Evolutionary conservation across 2,113 vertebrate genomes (phyloP).

Genomic region (Prinia subflava): DNA sequence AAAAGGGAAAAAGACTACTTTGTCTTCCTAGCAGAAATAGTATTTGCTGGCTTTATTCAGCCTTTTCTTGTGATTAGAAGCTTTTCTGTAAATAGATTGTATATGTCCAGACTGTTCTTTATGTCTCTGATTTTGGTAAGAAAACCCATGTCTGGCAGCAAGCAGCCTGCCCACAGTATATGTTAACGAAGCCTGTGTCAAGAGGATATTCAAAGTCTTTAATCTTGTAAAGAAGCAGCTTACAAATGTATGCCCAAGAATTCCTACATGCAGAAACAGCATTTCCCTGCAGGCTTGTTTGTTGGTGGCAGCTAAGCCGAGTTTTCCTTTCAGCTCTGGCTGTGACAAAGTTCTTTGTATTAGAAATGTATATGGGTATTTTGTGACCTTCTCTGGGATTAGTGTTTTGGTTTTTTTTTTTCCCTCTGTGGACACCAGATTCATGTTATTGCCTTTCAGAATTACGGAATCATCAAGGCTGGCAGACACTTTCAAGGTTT

Average conservation of each 20-base stretch:
- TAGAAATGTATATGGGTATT: background rate
- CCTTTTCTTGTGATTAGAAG: background rate
- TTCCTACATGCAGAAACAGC: background rate
- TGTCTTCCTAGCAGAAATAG: background rate
- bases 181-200: background rate
- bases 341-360: background rate
- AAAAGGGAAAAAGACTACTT: background rate
- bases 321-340: background rate
- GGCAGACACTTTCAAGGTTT: background rate
- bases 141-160: background rate
- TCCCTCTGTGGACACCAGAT: background rate
- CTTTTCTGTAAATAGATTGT: background rate
- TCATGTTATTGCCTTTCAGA: background rate
- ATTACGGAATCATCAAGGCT: background rate
- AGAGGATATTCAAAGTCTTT: background rate
- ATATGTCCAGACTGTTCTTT: background rate
- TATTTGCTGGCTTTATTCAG: background rate
- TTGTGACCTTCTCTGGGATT: background rate
- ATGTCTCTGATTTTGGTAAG: background rate
- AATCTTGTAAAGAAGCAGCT: constrained; percentile 7
- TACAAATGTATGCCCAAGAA: background rate
- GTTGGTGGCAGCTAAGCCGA: background rate
- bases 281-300: background rate
- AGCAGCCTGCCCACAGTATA: background rate
- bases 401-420: background rate